Conservation (phyloP, 1,140 invertebrate species). For the Brachionus rubens region DNA sequence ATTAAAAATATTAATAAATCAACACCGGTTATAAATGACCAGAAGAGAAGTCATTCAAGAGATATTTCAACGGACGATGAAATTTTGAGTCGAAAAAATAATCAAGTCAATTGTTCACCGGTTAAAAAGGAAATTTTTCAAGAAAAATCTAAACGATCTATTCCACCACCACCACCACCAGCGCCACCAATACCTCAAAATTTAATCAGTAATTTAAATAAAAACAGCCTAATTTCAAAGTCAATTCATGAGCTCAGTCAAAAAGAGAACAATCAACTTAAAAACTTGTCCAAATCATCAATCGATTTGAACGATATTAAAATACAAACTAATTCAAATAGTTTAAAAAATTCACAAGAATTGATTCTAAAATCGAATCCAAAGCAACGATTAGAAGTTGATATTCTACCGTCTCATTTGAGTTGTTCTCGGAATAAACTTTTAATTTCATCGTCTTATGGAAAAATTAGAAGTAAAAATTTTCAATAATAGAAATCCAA, state of each 20-base stretch:
- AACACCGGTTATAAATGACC: background rate
- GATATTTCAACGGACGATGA: background rate
- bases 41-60: background rate
- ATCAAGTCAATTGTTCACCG: too few relatives aligned
- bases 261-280: background rate
- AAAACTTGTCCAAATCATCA: background rate
- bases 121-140: background rate
- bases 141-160: background rate
- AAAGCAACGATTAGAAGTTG: constrained; percentile 32
- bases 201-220: background rate
- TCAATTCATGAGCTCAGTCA: too few relatives aligned
- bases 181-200: background rate
- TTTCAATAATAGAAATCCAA: background rate
- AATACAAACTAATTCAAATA: background rate
- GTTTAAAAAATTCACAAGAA: background rate
- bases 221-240: background rate
- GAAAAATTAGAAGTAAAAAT: constrained; percentile 33
- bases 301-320: background rate
- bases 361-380: background rate
- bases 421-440: constrained; percentile 26
- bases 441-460: constrained; percentile 41
- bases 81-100: background rate
- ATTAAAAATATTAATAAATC: constrained; percentile 24
- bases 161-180: background rate
- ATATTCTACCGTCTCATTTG: constrained; percentile 42